These are phyloP conservation scores for Calameuta pallipes DNA, from an alignment of 2,888 invertebrate species.

Conservation along the genomic window DNA sequence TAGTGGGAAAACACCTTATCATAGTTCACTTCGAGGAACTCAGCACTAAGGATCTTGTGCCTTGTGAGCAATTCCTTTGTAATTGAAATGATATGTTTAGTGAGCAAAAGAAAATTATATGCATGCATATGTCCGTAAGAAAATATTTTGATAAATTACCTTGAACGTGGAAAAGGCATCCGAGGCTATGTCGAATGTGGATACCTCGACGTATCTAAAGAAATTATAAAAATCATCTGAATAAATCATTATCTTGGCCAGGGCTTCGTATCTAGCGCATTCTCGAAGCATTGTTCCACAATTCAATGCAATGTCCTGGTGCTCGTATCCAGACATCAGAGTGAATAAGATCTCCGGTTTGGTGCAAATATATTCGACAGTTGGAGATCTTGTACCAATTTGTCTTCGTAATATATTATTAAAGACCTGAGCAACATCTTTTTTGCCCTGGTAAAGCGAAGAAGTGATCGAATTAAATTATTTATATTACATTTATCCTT, in stretches of 20 bases:
- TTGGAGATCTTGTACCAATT: constrained; percentile 97
- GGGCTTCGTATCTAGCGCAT: constrained; percentile 96
- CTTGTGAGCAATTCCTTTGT: constrained; percentile 86
- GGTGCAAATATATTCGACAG: constrained; percentile 98
- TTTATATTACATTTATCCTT: not conserved
- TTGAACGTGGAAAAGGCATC: constrained; percentile 99
- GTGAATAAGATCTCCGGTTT: constrained; percentile 97
- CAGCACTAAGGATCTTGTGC: constrained; percentile 96
- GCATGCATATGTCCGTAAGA: constrained; percentile 10
- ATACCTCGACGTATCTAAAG: constrained; percentile 99
- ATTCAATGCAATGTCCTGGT: constrained; percentile 98
- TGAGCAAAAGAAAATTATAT: constrained; percentile 52
- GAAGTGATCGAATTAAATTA: constrained; percentile 27
- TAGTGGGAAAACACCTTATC: constrained; percentile 98
- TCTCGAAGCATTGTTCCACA: constrained; percentile 99
- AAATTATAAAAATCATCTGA: constrained; percentile 99
- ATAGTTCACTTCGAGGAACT: constrained; percentile 98
- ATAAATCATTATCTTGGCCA: constrained; percentile 98
- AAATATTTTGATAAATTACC: constrained; percentile 68
- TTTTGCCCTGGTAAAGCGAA: constrained; percentile 85
- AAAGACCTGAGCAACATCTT: constrained; percentile 99
- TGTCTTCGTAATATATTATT: constrained; percentile 98
- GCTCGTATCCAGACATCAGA: constrained; percentile 98
- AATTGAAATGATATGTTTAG: not conserved
- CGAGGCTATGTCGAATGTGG: constrained; percentile 99